Evolutionary conservation across 2,888 invertebrate genomes (phyloP).

Genomic region (Heliconius cydno): DNA sequence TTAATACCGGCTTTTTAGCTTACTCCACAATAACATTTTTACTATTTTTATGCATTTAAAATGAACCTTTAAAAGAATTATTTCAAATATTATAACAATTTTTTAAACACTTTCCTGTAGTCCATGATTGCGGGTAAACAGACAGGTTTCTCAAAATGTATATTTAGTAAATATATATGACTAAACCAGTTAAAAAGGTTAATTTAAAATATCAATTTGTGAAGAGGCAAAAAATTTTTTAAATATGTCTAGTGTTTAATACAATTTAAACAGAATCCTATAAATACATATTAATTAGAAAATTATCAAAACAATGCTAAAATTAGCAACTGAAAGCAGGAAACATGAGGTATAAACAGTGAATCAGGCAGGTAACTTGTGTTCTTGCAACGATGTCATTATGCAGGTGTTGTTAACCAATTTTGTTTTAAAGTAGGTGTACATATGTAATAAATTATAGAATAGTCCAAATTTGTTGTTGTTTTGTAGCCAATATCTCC

Average conservation of each 20-base stretch:
- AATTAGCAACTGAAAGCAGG: background rate
- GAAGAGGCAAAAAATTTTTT: no score
- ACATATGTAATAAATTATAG: background rate
- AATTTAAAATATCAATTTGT: no score
- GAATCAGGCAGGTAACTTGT: slow-evolving; percentile 9
- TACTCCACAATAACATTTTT: background rate
- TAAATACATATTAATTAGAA: background rate
- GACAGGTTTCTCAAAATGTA: background rate
- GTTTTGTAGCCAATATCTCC: no score
- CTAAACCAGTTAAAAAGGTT: no score
- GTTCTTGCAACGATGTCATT: slow-evolving; percentile 23
- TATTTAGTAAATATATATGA: background rate
- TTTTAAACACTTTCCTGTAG: background rate
- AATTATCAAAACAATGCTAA: background rate
- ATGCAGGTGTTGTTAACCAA: background rate
- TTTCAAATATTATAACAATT: background rate
- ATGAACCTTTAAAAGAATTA: no score
- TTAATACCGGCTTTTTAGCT: background rate
- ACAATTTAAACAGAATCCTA: no score
- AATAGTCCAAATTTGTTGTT: background rate
- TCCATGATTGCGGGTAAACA: background rate
- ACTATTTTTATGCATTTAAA: no score
- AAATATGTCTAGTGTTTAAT: no score
- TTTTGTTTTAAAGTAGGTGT: slow-evolving; percentile 7
- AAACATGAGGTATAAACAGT: background rate